These are phyloP conservation scores for Lordiphosa collinella DNA, from an alignment of 1,140 invertebrate species.

Conservation along the genomic window DNA sequence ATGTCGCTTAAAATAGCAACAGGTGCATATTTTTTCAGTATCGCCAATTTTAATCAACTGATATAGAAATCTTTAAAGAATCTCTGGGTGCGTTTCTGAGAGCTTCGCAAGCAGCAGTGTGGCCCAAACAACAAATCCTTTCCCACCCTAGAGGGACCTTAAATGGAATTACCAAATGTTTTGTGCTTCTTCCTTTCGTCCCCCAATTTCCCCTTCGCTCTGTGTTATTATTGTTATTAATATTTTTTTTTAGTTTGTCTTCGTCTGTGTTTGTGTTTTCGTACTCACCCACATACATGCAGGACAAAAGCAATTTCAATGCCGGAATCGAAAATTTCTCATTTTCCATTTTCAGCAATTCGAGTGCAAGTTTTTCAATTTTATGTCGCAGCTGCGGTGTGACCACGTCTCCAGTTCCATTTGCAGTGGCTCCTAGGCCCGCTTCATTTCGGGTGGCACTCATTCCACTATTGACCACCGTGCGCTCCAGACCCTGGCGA, in stretches of 20 bases:
- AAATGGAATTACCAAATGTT: constrained; percentile 64
- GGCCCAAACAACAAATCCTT: neutral
- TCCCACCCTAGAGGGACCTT: constrained; percentile 24
- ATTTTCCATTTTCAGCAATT: constrained; percentile 85
- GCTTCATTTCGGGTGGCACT: constrained; percentile 6
- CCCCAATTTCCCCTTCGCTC: neutral
- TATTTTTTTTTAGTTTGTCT: constrained; percentile 12
- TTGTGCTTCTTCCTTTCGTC: constrained; percentile 1
- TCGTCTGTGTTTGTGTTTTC: constrained; percentile 1
- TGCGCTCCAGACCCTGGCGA: constrained; percentile 86
- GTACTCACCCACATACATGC: constrained; percentile 87
- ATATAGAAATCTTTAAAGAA: no score
- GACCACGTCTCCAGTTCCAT: constrained; percentile 37
- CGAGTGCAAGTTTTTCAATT: constrained; percentile 87
- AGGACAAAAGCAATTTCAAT: constrained; percentile 87
- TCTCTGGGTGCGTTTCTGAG: no score
- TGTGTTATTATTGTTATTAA: constrained; percentile 27
- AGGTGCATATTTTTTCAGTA: no score
- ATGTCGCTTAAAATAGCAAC: constrained; percentile 14
- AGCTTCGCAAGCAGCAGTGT: no score
- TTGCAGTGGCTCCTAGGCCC: constrained; percentile 3
- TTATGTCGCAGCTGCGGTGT: constrained; percentile 82
- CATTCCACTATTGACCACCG: constrained; percentile 82
- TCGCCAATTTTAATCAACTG: no score
- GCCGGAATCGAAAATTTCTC: constrained; percentile 85